Evolutionary conservation across 2,113 vertebrate species (phyloP).

Genomic region (Epinephelus fuscoguttatus): DNA sequence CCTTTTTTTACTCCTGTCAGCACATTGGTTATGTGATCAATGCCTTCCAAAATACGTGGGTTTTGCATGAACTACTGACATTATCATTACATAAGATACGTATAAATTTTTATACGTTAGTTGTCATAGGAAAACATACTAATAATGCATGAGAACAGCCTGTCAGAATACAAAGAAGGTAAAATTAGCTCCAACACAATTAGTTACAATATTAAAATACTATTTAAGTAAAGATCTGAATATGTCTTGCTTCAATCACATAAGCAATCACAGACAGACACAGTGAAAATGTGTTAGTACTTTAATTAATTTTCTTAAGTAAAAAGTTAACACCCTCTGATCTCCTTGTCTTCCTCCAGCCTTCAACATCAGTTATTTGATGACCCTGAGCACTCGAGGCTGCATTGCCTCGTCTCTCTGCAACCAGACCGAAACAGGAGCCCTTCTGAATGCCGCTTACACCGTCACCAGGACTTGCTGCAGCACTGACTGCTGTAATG

Average conservation of each 20-base stretch:
- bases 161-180: neutral
- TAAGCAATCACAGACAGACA: too few species aligned
- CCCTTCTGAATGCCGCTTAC: slow-evolving; percentile 55
- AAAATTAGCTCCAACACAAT: neutral
- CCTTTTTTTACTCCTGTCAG: too few species aligned
- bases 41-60: too few species aligned
- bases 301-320: neutral
- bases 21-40: too few species aligned
- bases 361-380: slow-evolving; percentile 40
- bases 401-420: slow-evolving; percentile 48
- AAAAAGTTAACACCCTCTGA: neutral
- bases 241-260: too few species aligned
- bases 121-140: too few species aligned
- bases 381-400: slow-evolving; percentile 42
- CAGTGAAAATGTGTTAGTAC: too few species aligned
- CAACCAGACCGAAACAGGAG: slow-evolving; percentile 16
- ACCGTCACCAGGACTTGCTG: slow-evolving; percentile 65
- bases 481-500: slow-evolving; percentile 51
- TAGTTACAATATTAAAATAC: neutral
- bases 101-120: too few species aligned
- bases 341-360: slow-evolving; percentile 21
- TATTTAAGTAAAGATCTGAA: too few species aligned
- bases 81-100: too few species aligned
- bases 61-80: too few species aligned
- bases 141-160: neutral